Evolutionary conservation across 2,888 invertebrate genomes (phyloP), one percentile per base, ranked within the genome.

Genomic region (Charanyca ferruginea): DNA sequence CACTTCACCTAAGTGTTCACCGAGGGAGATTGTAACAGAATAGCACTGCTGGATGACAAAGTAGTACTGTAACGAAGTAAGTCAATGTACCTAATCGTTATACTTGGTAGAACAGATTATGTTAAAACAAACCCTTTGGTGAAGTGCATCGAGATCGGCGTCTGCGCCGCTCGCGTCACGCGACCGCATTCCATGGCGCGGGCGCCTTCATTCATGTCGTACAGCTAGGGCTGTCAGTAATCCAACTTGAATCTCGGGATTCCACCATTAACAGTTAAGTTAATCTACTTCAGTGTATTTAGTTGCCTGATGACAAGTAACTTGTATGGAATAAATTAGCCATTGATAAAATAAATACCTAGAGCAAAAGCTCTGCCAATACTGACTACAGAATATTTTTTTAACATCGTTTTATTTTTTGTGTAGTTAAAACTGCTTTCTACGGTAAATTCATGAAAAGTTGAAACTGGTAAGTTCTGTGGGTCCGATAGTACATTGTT

Each of bases 121-220:
- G 85, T 87, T 84, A 87, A 85, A 90, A 85, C 90, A 90, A 91
- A 89, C 88, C 89, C 89, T 90, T 90, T 88, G 89, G 89, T 90
- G 87, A 92, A 93, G 94, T 95, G 95, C 95, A 96, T 93, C 93
- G 91, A 94, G 94, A 94, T 95, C 94, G 93, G 94, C 91, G 92
- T 89, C 95, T 96, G 95, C 96, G 95, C 93, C 96, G 96, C 92
- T 65, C 94, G 95, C 96, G 96, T 96, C 96, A 96, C 95, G 94
- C 94, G 94, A 93, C 94, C 95, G 95, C 96, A 96, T 96, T 96
- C 96, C 96, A 93, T 86, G 73, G 81, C 77, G 73, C 84, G 70
- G 92, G 91, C 92, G 93, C 92, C 93, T 94, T 91, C 94, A 94
- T 94, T 94, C 94, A 94, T 94, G 92, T 91, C 86, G 92, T 84